Evolutionary conservation across 2,888 invertebrate species (phyloP).

Genomic region (Dorcus hopei): DNA sequence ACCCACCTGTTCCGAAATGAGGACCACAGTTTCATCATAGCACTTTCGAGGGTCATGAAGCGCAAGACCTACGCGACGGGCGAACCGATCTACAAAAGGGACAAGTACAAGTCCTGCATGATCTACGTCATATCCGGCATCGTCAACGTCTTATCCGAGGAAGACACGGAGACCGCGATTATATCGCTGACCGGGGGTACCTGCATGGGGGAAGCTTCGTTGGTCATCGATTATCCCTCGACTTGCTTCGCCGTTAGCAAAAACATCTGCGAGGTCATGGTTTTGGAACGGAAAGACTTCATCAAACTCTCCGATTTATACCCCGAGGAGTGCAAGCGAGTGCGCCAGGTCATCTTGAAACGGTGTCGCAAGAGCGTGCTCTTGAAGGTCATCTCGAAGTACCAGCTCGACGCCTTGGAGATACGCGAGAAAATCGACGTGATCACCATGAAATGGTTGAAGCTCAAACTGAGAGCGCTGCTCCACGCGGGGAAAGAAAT

Average conservation of each 20-base stretch:
- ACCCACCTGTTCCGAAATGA: slow-evolving; percentile 28
- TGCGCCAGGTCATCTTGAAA: slow-evolving; percentile 1
- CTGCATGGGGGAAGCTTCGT: slow-evolving; percentile 26
- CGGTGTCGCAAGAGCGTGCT: slow-evolving; percentile 17
- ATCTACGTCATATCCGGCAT: slow-evolving; percentile 29
- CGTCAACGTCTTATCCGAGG: slow-evolving; percentile 30
- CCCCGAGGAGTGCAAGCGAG: slow-evolving; percentile 19
- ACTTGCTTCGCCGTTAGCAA: slow-evolving; percentile 28
- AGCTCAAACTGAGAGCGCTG: slow-evolving; percentile 11
- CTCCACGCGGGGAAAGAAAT: slow-evolving; percentile 6
- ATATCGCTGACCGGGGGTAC: slow-evolving; percentile 28
- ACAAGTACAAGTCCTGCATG: slow-evolving; percentile 23
- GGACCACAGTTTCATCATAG: slow-evolving; percentile 24
- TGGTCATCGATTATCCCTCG: slow-evolving; percentile 20
- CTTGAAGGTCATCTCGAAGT: background rate
- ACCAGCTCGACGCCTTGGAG: background rate
- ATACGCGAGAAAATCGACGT: slow-evolving; percentile 2
- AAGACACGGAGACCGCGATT: slow-evolving; percentile 32
- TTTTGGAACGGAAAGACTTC: slow-evolving; percentile 23
- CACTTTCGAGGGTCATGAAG: slow-evolving; percentile 19
- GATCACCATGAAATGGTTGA: slow-evolving; percentile 22
- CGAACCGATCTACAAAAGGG: slow-evolving; percentile 25
- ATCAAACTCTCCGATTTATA: slow-evolving; percentile 19
- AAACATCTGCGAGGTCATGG: slow-evolving; percentile 26
- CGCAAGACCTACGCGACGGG: slow-evolving; percentile 27